These are phyloP conservation scores for Paradoxurus hermaphroditus DNA, from an alignment of 2,113 vertebrate species.

Conservation along the genomic window DNA sequence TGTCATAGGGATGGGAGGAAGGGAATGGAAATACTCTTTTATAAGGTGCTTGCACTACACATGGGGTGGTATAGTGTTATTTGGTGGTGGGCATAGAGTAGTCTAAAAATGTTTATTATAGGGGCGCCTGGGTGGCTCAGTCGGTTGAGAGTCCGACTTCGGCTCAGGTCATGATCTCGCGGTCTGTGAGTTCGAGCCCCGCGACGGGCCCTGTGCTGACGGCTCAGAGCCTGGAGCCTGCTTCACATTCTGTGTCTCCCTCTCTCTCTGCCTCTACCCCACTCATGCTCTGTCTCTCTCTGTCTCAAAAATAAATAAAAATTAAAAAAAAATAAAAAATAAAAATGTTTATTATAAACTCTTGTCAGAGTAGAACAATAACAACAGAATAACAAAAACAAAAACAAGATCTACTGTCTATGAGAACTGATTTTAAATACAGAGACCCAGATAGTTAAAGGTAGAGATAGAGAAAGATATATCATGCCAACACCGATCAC, in stretches of 20 bases:
- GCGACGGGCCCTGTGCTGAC: too few species aligned
- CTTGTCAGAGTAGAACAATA: neutral
- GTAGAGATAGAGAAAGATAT: neutral
- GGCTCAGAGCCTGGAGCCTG: too few species aligned
- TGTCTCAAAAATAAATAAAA: too few species aligned
- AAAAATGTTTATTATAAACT: neutral
- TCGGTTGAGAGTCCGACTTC: too few species aligned
- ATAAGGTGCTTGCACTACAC: neutral
- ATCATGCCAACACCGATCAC: neutral
- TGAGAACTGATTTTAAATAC: neutral
- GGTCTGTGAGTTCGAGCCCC: too few species aligned
- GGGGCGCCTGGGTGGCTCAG: too few species aligned
- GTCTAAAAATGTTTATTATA: neutral
- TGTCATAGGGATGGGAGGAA: neutral
- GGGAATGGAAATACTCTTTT: neutral
- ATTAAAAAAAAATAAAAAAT: too few species aligned
- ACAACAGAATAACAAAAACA: neutral
- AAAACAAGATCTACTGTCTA: neutral
- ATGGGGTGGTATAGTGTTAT: neutral
- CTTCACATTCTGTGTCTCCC: too few species aligned
- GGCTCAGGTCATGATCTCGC: too few species aligned
- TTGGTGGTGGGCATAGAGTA: neutral
- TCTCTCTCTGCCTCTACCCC: too few species aligned
- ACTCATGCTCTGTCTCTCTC: too few species aligned
- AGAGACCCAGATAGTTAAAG: neutral